These are phyloP conservation scores for Gymnocephalus cernua DNA, from an alignment of 2,113 vertebrate genomes.

Conservation along the genomic window DNA sequence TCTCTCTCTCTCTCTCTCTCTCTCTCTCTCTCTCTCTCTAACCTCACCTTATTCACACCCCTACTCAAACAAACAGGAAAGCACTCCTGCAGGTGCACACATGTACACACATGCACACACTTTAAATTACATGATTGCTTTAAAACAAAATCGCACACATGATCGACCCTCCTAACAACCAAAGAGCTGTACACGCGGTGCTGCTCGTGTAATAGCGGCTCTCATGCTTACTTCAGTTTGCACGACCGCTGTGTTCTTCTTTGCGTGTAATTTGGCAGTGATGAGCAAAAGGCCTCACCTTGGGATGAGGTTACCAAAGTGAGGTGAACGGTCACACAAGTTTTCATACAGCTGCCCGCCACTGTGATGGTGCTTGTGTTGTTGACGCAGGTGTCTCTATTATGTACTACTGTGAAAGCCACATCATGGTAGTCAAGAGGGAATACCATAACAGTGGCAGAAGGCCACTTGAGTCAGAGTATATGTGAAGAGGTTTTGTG, in stretches of 20 bases:
- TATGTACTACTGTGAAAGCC: slow-evolving; percentile 11
- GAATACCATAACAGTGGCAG: slow-evolving; percentile 3
- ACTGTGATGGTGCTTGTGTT: slow-evolving; percentile 10
- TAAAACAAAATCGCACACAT: slow-evolving; percentile 70
- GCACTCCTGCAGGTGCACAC: slow-evolving; percentile 1
- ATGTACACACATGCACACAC: slow-evolving; percentile 14
- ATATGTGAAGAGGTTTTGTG: neutral
- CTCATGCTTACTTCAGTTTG: slow-evolving; percentile 53
- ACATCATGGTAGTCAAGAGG: neutral
- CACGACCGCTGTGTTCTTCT: slow-evolving; percentile 41
- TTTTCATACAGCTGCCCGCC: slow-evolving; percentile 12
- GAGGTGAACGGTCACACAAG: neutral
- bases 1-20: neutral
- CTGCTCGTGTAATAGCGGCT: slow-evolving; percentile 66
- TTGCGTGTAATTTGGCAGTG: slow-evolving; percentile 50
- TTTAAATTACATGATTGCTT: slow-evolving; percentile 74
- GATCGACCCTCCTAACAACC: slow-evolving; percentile 56
- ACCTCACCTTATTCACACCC: neutral
- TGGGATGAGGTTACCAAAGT: slow-evolving; percentile 51
- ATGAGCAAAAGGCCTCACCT: slow-evolving; percentile 57
- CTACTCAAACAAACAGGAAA: slow-evolving; percentile 31
- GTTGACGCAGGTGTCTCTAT: neutral
- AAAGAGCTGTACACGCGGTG: slow-evolving; percentile 49
- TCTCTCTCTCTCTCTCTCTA: neutral
- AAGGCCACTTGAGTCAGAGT: slow-evolving; percentile 3